phyloP scores from a whole-genome alignment of 2,888 invertebrate species.

The Scrobipalpa atriplicella region DNA sequence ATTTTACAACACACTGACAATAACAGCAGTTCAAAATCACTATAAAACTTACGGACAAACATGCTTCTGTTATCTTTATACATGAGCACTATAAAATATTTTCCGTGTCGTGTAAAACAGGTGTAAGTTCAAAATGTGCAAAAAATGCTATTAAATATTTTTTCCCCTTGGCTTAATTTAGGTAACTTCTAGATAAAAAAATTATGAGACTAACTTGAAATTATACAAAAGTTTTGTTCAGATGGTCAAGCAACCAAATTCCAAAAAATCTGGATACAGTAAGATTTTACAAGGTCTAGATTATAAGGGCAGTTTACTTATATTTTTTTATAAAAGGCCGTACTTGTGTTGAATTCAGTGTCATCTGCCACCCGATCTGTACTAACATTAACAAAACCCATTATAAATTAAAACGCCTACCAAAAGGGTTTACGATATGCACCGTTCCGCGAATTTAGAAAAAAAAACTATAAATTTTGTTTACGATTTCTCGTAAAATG shows the following conservation, averaged over 20 bases:
- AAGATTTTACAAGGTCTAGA: too few species aligned
- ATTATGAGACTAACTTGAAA: too few species aligned
- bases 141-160: too few species aligned
- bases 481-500: conserved; percentile 62
- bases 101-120: not conserved
- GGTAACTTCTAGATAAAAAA: too few species aligned
- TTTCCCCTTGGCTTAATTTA: too few species aligned
- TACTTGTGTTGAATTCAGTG: conserved; percentile 37
- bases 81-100: conserved; percentile 29
- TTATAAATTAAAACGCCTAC: conserved; percentile 48
- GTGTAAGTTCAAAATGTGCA: not conserved
- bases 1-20: conserved; percentile 26
- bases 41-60: conserved; percentile 29
- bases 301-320: too few species aligned
- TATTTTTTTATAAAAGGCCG: too few species aligned
- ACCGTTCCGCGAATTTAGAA: conserved; percentile 70
- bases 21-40: conserved; percentile 33
- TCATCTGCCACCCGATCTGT: conserved; percentile 48
- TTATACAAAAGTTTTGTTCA: too few species aligned
- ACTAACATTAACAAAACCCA: conserved; percentile 48
- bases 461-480: conserved; percentile 66
- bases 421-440: conserved; percentile 62
- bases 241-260: too few species aligned
- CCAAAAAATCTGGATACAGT: too few species aligned
- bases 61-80: conserved; percentile 38